Evolutionary conservation across 2,888 invertebrate species (phyloP), one percentile per base, ranked within the genome.

Genomic region (Lagria hirta): DNA sequence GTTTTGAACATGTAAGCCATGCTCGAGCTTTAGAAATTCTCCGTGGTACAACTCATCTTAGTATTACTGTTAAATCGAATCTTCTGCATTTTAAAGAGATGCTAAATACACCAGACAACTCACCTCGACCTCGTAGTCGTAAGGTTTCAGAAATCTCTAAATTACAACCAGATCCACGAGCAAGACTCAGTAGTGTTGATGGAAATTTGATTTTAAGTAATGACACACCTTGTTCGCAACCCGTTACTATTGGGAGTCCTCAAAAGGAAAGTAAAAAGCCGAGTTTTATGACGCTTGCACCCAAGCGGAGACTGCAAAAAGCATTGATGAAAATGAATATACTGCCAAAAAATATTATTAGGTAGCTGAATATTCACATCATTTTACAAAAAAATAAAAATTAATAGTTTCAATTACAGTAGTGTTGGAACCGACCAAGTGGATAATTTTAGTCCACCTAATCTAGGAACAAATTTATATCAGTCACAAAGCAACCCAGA

Each of bases 41-140:
- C 8, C 82, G 88, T 53, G 88, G 92, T 44, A 91, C 95, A 30
- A 99, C 97, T 30, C 98, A 98, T 75, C 77, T 99, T 48, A 91
- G 93, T 70, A 89, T 99, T 57, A 92, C 93, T 38, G 93, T 99
- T 33, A 97, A 96, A 74, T 96, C 94, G 64, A 99, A 99, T 76
- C 79, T 98, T 61, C 78, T 96, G 66, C 88, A 91, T 70, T 85
- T 85, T 62, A 85, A 85, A 68, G 84, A 85, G 69, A 83, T 85
- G 82, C 68, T 84, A 37, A 79, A 81, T 52, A 80, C 84, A 64
- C 86, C 88, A 33, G 89, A 89, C 60, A 88, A 86, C 70, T 88
- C 87, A 22, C 86, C 87, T n/a, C 75, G 86, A 55, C 83, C 85
- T 23, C 78, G 86, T 60, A 79, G 82, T 23, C 49, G 67, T 27